Conservation (phyloP, 2,888 invertebrate genomes). For the Philhelius pedissequus region DNA sequence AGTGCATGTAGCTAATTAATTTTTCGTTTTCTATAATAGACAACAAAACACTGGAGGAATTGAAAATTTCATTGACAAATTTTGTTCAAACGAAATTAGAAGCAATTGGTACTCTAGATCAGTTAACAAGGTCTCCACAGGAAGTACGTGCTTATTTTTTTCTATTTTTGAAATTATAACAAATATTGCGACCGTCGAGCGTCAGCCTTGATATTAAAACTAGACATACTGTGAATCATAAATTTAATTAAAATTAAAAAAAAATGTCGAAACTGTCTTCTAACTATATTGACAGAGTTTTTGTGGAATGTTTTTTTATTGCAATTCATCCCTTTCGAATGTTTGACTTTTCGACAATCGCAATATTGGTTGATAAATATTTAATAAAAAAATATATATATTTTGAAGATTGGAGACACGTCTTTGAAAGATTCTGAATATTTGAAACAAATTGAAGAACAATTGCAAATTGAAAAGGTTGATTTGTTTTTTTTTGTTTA, state of each 20-base stretch:
- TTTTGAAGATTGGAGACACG: conserved; percentile 22
- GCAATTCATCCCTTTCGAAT: too few relatives aligned
- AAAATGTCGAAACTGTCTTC: too few relatives aligned
- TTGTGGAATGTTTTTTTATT: too few relatives aligned
- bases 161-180: too few relatives aligned
- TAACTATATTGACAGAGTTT: too few relatives aligned
- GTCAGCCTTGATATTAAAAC: too few relatives aligned
- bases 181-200: too few relatives aligned
- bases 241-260: too few relatives aligned
- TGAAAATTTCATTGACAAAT: not conserved
- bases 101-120: not conserved
- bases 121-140: not conserved
- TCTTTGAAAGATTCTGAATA: not conserved
- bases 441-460: not conserved
- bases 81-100: not conserved
- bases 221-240: too few relatives aligned
- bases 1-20: not conserved
- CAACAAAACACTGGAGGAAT: not conserved
- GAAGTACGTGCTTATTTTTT: not conserved
- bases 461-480: conserved; percentile 14
- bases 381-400: not conserved
- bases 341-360: too few relatives aligned
- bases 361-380: not conserved
- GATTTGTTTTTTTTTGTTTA: not conserved
- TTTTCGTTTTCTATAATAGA: not conserved